Base-by-base conservation (phyloP, 2,113 vertebrate genomes). In the Salvelinus sp. region DNA sequence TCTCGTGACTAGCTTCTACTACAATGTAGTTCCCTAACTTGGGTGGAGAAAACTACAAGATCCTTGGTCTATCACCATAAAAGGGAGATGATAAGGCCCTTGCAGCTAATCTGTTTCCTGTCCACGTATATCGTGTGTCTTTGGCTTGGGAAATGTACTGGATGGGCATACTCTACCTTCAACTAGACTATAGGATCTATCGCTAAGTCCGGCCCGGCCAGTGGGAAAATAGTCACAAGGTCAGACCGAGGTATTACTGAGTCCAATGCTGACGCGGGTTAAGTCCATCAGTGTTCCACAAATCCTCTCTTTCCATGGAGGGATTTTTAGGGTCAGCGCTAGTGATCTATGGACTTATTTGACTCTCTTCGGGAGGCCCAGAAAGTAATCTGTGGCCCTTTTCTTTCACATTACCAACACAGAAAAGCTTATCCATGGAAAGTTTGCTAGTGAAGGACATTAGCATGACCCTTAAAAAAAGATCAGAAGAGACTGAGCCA, bases 251-350 rank as follows among this genome's bases (percentile, higher is more conserved):
- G 69, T 71, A 18, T 28, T 28, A 27, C 47, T 57, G 12, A 50
- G 69, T 23, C 69, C 44, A 44, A 50, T 13, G n/a, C 47, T 50
- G 69, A 70, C 23, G 10, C 6, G 44, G 69, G 2, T 7, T 69
- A 27, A 5, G 23, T 23, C 13, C 48, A 18, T 57, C 63, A 18
- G 27, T 72, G 82, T 80, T 74, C 65, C 50, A 83, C 87, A 77
- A 85, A 47, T 63, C 2, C 65, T 7, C 65, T 7, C 12, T 1
- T 2, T 12, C 30, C 73, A 81, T 62, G 73, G 57, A 72, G 25
- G 79, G 33, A 0, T 28, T 75, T 83, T 82, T 78, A 81, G 81
- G 81, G 81, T 87, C 86, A 82, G 33, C 18, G 75, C 78, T 73
- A 81, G 13, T 20, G 25, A 71, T 71, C 47, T 50, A 48, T 16